phyloP scores from a whole-genome alignment of 2,113 vertebrate genomes.

The Chionomys nivalis region DNA sequence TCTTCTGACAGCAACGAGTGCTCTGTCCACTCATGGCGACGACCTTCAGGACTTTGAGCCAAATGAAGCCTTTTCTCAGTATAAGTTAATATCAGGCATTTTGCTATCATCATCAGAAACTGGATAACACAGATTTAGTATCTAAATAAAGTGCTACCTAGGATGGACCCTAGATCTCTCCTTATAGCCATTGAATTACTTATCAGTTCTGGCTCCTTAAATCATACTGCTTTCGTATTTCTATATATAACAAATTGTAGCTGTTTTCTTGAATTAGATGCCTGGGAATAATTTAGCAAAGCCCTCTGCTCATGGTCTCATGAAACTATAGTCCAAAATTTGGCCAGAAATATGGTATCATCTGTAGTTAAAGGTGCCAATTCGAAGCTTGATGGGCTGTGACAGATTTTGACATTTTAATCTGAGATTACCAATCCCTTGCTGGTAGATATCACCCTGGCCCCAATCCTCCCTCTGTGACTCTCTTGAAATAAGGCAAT shows the following conservation, averaged over 20 bases:
- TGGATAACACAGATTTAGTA: not conserved
- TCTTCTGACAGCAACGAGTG: not conserved
- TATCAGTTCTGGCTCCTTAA: not conserved
- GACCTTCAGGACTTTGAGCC: too few species aligned
- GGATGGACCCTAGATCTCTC: fast-evolving
- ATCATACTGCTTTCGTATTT: not conserved
- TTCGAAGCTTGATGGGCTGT: not conserved
- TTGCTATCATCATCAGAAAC: not conserved
- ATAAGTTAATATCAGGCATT: not conserved
- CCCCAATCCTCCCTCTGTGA: not conserved
- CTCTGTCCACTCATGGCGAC: not conserved
- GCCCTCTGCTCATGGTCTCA: not conserved
- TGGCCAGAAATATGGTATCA: not conserved
- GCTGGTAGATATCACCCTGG: not conserved
- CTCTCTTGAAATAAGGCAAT: not conserved
- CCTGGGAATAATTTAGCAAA: not conserved
- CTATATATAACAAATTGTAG: not conserved
- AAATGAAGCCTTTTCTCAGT: not conserved
- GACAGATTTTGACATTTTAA: not conserved
- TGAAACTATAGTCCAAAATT: not conserved
- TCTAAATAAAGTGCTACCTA: not conserved
- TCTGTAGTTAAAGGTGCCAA: not conserved
- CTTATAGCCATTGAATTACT: not conserved
- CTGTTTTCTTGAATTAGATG: not conserved
- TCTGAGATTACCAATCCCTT: not conserved